phyloP scores from a whole-genome alignment of 2,797 vertebrate genomes.

The Ctenochaetus hawaiiensis region DNA sequence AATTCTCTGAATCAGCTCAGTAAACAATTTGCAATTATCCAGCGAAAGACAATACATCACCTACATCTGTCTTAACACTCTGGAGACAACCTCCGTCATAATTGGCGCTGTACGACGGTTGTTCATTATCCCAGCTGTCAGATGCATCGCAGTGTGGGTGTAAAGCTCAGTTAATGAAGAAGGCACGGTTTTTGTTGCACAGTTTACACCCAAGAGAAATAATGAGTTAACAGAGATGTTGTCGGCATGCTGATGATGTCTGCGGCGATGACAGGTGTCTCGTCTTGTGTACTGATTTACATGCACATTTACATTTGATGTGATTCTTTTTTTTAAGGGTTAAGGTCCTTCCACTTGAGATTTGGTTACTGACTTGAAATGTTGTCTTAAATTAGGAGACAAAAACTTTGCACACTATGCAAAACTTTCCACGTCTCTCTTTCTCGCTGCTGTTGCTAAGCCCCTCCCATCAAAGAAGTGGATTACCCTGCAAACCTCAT shows the following conservation, averaged over 20 bases:
- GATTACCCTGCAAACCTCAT: no score
- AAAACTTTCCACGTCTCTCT: no score
- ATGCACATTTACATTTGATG: slow-evolving; percentile 29
- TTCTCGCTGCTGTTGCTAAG: no score
- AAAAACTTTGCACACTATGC: no score
- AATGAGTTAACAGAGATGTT: slow-evolving; percentile 20
- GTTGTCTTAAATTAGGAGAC: no score
- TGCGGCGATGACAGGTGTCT: slow-evolving; percentile 11
- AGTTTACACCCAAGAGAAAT: slow-evolving; percentile 1
- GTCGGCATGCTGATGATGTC: background rate
- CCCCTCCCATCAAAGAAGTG: no score
- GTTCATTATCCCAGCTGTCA: slow-evolving; percentile 32
- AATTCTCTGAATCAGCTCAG: slow-evolving; percentile 30
- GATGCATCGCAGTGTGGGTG: background rate
- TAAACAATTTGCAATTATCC: slow-evolving; percentile 31
- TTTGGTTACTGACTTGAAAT: slow-evolving; percentile 28
- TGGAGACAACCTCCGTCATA: slow-evolving; percentile 21
- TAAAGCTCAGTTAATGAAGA: background rate
- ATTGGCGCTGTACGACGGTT: background rate
- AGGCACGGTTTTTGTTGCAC: background rate
- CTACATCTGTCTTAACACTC: slow-evolving; percentile 24
- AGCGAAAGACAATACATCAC: slow-evolving; percentile 18
- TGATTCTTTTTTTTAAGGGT: background rate
- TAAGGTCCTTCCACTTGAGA: slow-evolving; percentile 14
- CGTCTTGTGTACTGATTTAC: slow-evolving; percentile 20